These are phyloP conservation scores for Stomatorhinus ivindoensis DNA, from an alignment of 2,113 vertebrate genomes.

Conservation along the genomic window DNA sequence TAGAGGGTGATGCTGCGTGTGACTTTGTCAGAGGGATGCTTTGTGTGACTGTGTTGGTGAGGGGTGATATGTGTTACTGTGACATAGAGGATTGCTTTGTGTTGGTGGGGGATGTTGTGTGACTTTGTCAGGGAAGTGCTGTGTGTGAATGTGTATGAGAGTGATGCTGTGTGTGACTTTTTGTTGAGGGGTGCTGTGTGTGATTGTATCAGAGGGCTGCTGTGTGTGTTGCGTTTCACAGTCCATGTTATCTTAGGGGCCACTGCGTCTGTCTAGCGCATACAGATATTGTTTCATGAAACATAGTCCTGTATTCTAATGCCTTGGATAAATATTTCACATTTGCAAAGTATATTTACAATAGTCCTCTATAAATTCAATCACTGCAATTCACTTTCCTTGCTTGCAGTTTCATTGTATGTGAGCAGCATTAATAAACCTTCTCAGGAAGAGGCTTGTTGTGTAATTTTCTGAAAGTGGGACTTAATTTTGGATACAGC, in stretches of 20 bases:
- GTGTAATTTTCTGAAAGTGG: neutral
- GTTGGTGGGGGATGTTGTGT: neutral
- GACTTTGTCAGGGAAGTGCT: neutral
- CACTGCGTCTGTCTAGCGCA: neutral
- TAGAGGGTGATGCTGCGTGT: neutral
- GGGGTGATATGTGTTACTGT: neutral
- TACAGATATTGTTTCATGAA: conserved; percentile 1
- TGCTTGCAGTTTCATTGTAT: neutral
- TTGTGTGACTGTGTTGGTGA: neutral
- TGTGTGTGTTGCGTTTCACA: neutral
- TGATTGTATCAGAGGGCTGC: neutral
- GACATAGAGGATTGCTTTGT: neutral
- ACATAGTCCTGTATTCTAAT: neutral
- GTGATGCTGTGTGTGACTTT: neutral
- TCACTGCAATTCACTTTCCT: neutral
- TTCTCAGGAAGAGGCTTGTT: neutral
- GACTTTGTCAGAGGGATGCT: neutral
- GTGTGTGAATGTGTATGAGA: neutral
- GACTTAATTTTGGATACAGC: neutral
- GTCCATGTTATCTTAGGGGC: neutral
- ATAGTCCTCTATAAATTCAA: neutral
- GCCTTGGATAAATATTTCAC: neutral
- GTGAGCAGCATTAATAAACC: neutral
- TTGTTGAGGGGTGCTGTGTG: neutral
- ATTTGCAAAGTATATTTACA: neutral